Percentiles rank a stretch among this genome's conserved stretches.
Evolutionary conservation across 2,113 vertebrate species (phyloP).

Genomic region (Lagopus muta): DNA sequence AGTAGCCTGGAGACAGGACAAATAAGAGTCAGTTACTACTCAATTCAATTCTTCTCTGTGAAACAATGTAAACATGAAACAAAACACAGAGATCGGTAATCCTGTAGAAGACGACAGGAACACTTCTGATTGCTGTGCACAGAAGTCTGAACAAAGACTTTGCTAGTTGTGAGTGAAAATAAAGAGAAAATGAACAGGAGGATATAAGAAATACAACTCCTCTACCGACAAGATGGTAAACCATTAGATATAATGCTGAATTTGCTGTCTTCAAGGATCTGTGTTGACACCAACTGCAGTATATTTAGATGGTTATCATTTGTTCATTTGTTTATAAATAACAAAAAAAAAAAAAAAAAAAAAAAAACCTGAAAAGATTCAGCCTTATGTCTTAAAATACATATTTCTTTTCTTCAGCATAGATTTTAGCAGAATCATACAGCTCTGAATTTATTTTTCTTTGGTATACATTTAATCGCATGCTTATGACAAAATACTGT

Average conservation of each 20-base stretch:
- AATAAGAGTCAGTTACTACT: neutral
- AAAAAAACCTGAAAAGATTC: neutral
- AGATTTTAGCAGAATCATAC: neutral
- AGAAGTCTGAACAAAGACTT: neutral
- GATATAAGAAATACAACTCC: neutral
- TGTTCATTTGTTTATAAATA: neutral
- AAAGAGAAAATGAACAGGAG: neutral
- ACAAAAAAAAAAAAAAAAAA: neutral
- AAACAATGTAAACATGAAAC: neutral
- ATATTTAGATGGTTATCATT: neutral
- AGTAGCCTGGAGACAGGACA: neutral
- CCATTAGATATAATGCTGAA: neutral
- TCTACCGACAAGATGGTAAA: neutral
- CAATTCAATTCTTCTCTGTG: neutral
- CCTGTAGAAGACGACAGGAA: conserved; percentile 9
- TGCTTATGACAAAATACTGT: neutral
- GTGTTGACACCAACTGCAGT: neutral
- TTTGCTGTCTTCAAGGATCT: neutral
- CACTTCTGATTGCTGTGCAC: neutral
- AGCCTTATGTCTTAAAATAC: neutral
- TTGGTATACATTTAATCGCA: neutral
- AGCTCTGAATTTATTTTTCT: neutral
- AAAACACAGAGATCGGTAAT: neutral
- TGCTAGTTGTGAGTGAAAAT: neutral
- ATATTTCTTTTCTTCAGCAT: neutral